Evolutionary conservation across 2,797 vertebrate genomes (phyloP), one percentile per base, ranked within the genome.

Genomic region (Gambelia wislizenii): DNA sequence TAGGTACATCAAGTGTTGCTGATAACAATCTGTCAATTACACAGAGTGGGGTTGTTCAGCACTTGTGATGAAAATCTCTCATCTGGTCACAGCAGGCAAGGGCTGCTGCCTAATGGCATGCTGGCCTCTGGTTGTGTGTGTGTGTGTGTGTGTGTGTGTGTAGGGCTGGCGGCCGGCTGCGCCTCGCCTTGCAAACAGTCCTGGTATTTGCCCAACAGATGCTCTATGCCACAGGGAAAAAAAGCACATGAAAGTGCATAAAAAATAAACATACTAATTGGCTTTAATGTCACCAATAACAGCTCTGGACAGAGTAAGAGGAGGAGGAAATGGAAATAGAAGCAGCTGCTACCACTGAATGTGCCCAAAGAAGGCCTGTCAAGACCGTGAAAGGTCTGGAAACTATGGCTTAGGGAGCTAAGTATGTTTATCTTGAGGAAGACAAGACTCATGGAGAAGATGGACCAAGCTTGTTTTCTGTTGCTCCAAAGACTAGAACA

Each of bases 21-120:
- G 36, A 74, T 77, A 87, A 88, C 89, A 69, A 25, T n/a, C 88
- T 83, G 69, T 89, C 86, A 91, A 76, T 76, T 85, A 77, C 42
- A 30, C 36, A 0, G 56, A 69, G 86, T 78, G 83, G 93, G 87
- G 64, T 16, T 33, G 42, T 56, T 70, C 87, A 59, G 82, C 89
- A 67, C n/a, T 14, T 75, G 88, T 72, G 30, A 84, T 77, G 49
- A 77, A 59, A 64, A 67, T 36, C 78, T 82, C 49, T 72, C 91
- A 89, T 49, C 85, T 84, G 89, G 89, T 83, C 83, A 56, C 13
- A 52, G 18, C 54, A 54, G 59, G 74, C 67, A 47, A 77, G 67
- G 81, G 59, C 4, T 3, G 70, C 54, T 10, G 39, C 20, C 67
- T 33, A 78, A 78, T 52, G 75, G 47, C 80, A 83, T 76, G 72